Percentiles rank a stretch among this genome's conserved stretches.
phyloP scores from a whole-genome alignment of 1,140 invertebrate genomes.

The Trissolcus basalis region DNA sequence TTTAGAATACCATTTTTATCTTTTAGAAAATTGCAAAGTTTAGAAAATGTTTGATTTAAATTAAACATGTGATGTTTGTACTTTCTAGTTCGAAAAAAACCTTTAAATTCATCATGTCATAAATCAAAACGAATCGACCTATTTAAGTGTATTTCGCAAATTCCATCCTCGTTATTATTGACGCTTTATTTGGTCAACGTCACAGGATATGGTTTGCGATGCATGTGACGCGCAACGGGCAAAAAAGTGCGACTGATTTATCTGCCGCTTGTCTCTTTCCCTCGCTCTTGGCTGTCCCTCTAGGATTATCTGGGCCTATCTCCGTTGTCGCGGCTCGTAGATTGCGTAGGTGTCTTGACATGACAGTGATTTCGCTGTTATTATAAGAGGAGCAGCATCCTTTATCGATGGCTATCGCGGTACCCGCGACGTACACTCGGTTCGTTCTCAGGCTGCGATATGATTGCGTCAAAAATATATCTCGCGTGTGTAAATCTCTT shows the following conservation, averaged over 20 bases:
- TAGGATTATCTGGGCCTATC: conserved; percentile 50
- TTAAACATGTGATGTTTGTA: no score
- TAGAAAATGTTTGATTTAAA: no score
- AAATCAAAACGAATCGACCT: not conserved
- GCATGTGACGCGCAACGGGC: conserved; percentile 18
- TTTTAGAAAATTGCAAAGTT: no score
- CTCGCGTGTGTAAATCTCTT: conserved; percentile 33
- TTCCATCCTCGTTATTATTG: not conserved
- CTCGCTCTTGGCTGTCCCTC: conserved; percentile 34
- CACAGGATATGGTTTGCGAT: conserved; percentile 12
- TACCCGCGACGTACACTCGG: conserved; percentile 42
- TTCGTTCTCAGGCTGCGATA: conserved; percentile 13
- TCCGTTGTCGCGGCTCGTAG: conserved; percentile 21
- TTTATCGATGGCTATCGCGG: conserved; percentile 53
- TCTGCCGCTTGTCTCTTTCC: conserved; percentile 44
- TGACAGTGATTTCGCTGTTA: conserved; percentile 53
- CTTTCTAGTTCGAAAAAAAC: no score
- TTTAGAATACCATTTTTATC: no score
- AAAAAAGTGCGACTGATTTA: conserved; percentile 49
- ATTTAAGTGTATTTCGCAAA: conserved; percentile 1
- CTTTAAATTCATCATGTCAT: no score
- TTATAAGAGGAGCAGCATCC: conserved; percentile 50
- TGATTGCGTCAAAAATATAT: conserved; percentile 50
- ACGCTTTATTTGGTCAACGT: conserved; percentile 11
- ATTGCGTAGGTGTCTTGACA: conserved; percentile 55